Evolutionary conservation across 2,888 invertebrate genomes (phyloP), one percentile per base, ranked within the genome.

Genomic region (Thumatha senex): DNA sequence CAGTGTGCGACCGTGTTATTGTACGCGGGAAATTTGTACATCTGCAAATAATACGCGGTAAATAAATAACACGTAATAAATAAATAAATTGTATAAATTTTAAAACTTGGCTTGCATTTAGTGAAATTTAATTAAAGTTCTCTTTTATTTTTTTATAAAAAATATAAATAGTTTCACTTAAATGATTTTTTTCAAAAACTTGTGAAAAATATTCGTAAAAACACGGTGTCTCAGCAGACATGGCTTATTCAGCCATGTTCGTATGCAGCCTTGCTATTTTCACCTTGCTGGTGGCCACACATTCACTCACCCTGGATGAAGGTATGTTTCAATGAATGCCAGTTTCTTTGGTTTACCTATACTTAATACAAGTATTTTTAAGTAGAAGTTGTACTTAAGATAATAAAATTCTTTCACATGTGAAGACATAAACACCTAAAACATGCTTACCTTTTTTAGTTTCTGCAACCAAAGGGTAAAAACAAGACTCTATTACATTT

Each of bases 241-340:
- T 88, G 89, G 86, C 81, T 71, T 53, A 56, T 12, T 40, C 61
- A 58, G 79, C 77, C 76, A 73, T 85, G 78, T 75, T 77, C 70
- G 80, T 75, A 59, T 67, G 84, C 48, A 73, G 72, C 24, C 54
- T 84, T 46, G 70, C 80, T 61, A 72, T 89, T 31, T 70, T 87
- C 45, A 60, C 80, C 14, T 59, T 79, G 50, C 78, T 76, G 50
- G 72, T 70, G 54, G 58, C 68, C 48, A 63, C 76, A 11, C 69
- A 85, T 48, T 82, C 88, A n/a, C 88, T 92, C 55, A 89, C 91
- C 49, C 68, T 93, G 70, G 93, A 93, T 65, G 80, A 89, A 80
- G 92, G 93, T 93, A 78, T 74, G 84, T 54, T 13, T 24, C 3
- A 24, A 24, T 24, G 3, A 24, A 24, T 24, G 18, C 2, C 18